Evolutionary conservation across 1,140 invertebrate species (phyloP).

Genomic region (Chlorops oryzae): DNA sequence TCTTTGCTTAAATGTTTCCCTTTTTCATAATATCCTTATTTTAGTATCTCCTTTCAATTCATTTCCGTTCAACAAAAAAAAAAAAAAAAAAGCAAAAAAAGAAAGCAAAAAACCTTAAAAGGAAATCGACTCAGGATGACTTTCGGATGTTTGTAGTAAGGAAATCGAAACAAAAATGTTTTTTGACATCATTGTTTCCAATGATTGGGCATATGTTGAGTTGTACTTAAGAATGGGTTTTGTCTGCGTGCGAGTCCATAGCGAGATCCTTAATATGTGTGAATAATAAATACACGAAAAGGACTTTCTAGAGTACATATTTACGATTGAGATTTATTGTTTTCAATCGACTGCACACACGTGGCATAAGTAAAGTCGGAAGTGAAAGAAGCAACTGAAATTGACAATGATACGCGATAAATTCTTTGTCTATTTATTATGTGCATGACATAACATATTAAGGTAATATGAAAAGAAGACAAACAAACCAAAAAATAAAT

Average conservation of each 20-base stretch:
- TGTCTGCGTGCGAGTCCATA: too few relatives aligned
- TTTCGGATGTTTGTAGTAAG: conserved; percentile 45
- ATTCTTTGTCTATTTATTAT: conserved; percentile 48
- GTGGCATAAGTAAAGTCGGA: neutral
- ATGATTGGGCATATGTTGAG: too few relatives aligned
- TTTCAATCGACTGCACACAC: conserved; percentile 44
- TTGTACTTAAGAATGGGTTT: too few relatives aligned
- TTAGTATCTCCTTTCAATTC: too few relatives aligned
- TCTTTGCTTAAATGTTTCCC: too few relatives aligned
- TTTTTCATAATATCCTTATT: too few relatives aligned
- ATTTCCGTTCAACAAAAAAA: too few relatives aligned
- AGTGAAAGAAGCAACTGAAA: conserved; percentile 43
- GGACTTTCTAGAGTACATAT: too few relatives aligned
- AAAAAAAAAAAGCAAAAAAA: too few relatives aligned
- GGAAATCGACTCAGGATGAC: conserved; percentile 47
- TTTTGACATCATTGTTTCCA: conserved; percentile 43
- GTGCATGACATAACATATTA: conserved; percentile 47
- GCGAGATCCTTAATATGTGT: too few relatives aligned
- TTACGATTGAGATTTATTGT: conserved; percentile 44
- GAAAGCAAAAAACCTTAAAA: too few relatives aligned
- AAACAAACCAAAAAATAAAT: neutral
- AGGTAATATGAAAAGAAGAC: neutral
- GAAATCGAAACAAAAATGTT: conserved; percentile 46
- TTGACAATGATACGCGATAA: conserved; percentile 47
- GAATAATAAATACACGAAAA: too few relatives aligned